Evolutionary conservation across 2,888 invertebrate species (phyloP).

Genomic region (Stenodera caucasica): DNA sequence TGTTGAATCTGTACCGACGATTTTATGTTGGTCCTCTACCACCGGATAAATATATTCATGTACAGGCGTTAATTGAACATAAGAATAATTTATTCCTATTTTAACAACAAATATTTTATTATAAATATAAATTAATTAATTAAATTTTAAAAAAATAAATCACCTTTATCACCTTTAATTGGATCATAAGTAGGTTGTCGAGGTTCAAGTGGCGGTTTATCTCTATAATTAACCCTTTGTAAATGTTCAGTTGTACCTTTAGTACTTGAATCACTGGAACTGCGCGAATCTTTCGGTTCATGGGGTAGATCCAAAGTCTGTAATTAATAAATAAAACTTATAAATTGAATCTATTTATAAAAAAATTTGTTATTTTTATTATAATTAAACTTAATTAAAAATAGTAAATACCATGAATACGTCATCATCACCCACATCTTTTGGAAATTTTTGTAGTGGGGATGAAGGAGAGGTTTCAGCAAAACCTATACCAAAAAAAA

Average conservation of each 20-base stretch:
- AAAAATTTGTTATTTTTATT: constrained; percentile 11
- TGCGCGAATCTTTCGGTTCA: constrained; percentile 77
- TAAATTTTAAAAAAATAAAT: constrained; percentile 12
- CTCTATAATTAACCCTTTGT: constrained; percentile 65
- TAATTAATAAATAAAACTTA: constrained; percentile 34
- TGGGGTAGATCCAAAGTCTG: constrained; percentile 87
- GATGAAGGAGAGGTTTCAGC: constrained; percentile 73
- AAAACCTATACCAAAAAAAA: constrained; percentile 63
- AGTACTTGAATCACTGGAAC: constrained; percentile 66
- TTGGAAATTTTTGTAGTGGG: constrained; percentile 68
- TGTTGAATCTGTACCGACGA: constrained; percentile 52
- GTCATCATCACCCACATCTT: constrained; percentile 88
- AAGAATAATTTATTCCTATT: constrained; percentile 72
- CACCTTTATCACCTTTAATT: constrained; percentile 48
- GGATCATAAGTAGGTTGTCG: constrained; percentile 48
- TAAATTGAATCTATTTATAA: constrained; percentile 2
- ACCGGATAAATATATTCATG: constrained; percentile 89
- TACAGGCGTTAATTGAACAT: constrained; percentile 78
- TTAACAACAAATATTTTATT: not conserved
- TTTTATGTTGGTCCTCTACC: constrained; percentile 58
- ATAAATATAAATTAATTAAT: not conserved
- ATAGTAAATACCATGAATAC: constrained; percentile 81
- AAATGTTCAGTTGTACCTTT: constrained; percentile 57
- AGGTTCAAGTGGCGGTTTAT: constrained; percentile 51
- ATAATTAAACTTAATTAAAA: not conserved